Conservation (phyloP, 2,888 invertebrate genomes). For the Chelonus formosanus region DNA sequence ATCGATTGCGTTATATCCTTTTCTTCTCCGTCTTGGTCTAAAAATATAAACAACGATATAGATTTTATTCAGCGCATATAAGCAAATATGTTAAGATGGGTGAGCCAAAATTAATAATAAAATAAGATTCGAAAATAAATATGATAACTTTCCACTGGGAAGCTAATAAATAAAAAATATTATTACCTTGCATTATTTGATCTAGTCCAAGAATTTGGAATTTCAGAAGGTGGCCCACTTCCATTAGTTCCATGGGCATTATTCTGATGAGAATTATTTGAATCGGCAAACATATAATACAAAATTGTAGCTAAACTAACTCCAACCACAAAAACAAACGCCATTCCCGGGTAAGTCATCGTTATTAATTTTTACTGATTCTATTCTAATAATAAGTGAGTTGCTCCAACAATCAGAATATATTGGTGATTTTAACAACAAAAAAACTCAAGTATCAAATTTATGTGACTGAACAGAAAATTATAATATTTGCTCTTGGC, state of each 20-base stretch:
- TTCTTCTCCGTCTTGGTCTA: constrained; percentile 39
- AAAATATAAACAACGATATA: constrained; percentile 20
- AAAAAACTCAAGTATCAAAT: too few relatives aligned
- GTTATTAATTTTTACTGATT: too few relatives aligned
- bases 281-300: constrained; percentile 46
- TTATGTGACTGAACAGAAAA: too few relatives aligned
- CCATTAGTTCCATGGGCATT: constrained; percentile 31
- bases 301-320: constrained; percentile 47
- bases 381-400: too few relatives aligned
- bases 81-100: too few relatives aligned
- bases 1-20: constrained; percentile 29
- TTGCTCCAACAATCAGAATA: too few relatives aligned
- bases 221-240: constrained; percentile 22
- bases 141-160: background rate
- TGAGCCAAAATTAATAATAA: constrained; percentile 6
- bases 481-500: too few relatives aligned
- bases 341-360: constrained; percentile 48
- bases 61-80: too few relatives aligned
- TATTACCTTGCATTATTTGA: background rate
- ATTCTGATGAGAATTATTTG: constrained; percentile 21
- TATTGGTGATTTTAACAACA: too few relatives aligned
- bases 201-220: background rate
- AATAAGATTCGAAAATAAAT: background rate
- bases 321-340: constrained; percentile 46
- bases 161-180: background rate